Evolutionary conservation across 2,797 vertebrate genomes (phyloP).

Genomic region (Dermochelys coriacea): DNA sequence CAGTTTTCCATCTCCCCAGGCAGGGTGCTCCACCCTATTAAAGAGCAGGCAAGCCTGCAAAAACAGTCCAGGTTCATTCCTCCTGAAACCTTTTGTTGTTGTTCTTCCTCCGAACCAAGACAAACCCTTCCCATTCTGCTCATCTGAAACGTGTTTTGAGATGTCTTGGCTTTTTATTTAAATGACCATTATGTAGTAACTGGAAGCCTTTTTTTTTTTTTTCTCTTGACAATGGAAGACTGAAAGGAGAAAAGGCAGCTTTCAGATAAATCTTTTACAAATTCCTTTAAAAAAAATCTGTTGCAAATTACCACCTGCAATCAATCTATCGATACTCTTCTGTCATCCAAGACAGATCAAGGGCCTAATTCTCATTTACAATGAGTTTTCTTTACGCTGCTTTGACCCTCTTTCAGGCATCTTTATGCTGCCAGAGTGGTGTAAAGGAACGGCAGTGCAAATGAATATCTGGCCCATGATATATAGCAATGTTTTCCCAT

Average conservation of each 20-base stretch:
- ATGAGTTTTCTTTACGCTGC: background rate
- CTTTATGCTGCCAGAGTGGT: background rate
- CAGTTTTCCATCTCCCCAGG: slow-evolving; percentile 62
- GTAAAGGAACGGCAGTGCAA: background rate
- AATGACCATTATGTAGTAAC: background rate
- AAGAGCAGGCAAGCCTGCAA: background rate
- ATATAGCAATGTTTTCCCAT: background rate
- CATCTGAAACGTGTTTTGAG: fast-evolving
- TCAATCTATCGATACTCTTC: background rate
- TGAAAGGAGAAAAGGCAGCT: background rate
- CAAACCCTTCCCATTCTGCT: background rate
- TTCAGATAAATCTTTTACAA: background rate
- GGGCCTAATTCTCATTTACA: background rate
- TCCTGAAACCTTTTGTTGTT: background rate
- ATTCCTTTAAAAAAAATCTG: background rate
- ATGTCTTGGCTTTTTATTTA: background rate
- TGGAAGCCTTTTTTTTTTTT: background rate
- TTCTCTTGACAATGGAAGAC: background rate
- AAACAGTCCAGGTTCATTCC: background rate
- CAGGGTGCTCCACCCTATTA: slow-evolving; percentile 6
- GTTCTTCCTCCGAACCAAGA: background rate
- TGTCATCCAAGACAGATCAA: background rate
- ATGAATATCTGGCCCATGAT: background rate
- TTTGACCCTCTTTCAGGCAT: background rate
- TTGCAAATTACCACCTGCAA: background rate